Percentiles rank a stretch among this genome's conserved stretches.
Evolutionary conservation across 2,797 vertebrate species (phyloP).

Genomic region (Poecilia velifera): DNA sequence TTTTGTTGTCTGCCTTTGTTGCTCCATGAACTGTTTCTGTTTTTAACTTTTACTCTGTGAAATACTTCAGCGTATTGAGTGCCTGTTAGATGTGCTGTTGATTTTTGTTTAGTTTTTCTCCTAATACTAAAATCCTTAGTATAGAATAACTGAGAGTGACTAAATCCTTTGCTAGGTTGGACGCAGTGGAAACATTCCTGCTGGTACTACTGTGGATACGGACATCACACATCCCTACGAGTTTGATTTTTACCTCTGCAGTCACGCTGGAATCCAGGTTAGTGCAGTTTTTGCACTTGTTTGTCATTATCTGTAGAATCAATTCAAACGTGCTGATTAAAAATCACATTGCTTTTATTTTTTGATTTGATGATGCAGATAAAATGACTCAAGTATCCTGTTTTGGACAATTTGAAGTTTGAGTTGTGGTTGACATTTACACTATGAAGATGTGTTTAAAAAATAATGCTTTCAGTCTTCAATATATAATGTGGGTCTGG

Average conservation of each 20-base stretch:
- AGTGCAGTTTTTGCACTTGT: neutral
- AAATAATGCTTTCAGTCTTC: neutral
- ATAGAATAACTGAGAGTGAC: neutral
- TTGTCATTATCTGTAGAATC: neutral
- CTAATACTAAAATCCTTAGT: neutral
- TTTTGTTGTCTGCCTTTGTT: slow-evolving; percentile 32
- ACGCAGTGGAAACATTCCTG: slow-evolving; percentile 98
- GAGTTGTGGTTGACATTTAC: neutral
- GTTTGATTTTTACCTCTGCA: slow-evolving; percentile 99
- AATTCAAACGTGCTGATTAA: neutral
- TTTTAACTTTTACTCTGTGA: slow-evolving; percentile 15
- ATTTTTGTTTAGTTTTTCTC: slow-evolving; percentile 8
- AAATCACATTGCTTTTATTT: neutral
- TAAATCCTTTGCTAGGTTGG: slow-evolving; percentile 85
- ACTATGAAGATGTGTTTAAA: neutral
- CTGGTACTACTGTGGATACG: slow-evolving; percentile 97
- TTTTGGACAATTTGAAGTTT: neutral
- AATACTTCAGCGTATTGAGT: slow-evolving; percentile 29
- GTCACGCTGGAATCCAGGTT: slow-evolving; percentile 99
- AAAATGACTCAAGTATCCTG: neutral
- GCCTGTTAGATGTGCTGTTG: slow-evolving; percentile 12
- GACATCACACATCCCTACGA: slow-evolving; percentile 98
- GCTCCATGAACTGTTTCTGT: slow-evolving; percentile 26
- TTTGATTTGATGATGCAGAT: neutral
- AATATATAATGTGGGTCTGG: neutral